Evolutionary conservation across 2,888 invertebrate genomes (phyloP).

Genomic region (Lamellibrachia satsuma): DNA sequence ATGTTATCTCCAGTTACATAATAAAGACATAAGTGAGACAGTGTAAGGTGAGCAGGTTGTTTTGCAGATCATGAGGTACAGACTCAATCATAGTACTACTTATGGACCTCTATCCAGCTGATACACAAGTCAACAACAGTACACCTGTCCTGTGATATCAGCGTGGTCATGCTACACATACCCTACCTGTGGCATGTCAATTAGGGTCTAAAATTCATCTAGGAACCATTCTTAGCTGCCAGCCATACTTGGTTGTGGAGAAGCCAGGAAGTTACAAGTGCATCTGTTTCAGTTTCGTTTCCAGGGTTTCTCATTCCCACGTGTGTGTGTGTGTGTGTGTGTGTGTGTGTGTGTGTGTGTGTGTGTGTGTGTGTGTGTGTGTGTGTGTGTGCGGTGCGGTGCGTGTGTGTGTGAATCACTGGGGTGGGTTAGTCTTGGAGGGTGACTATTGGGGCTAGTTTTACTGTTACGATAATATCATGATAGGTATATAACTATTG

Average conservation of each 20-base stretch:
- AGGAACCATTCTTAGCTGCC: neutral
- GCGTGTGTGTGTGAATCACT: too few species aligned
- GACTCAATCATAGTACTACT: neutral
- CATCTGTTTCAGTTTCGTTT: neutral
- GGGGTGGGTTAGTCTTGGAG: too few species aligned
- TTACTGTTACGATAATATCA: too few species aligned
- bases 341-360: neutral
- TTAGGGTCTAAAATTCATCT: neutral
- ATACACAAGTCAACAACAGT: neutral
- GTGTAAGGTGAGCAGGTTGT: neutral
- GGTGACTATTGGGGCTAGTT: too few species aligned
- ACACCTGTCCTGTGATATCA: neutral
- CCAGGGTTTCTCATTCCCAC: neutral
- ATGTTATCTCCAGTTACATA: neutral
- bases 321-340: neutral
- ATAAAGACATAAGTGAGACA: neutral
- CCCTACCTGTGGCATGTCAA: neutral
- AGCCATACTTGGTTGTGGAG: neutral
- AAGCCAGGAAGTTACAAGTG: neutral
- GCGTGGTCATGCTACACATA: neutral
- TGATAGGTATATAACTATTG: too few species aligned
- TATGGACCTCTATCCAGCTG: neutral
- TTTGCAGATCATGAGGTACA: neutral
- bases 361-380: neutral
- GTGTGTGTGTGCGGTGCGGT: too few species aligned